These are phyloP conservation scores for Coturnix japonica DNA, from an alignment of 2,113 vertebrate species.

Conservation along the genomic window DNA sequence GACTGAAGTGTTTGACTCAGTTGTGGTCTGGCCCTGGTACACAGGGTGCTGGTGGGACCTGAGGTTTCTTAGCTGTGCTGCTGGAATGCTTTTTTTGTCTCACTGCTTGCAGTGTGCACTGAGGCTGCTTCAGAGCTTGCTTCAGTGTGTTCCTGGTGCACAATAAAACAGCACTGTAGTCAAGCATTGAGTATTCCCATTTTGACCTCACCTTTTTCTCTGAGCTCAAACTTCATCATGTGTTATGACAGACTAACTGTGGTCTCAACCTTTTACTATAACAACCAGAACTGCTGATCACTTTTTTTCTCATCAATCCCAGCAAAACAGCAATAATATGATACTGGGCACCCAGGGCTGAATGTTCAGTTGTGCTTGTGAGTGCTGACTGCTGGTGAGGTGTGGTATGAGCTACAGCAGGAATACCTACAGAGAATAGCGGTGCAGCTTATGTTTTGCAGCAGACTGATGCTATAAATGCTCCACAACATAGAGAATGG, in stretches of 20 bases:
- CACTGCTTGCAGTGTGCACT: not conserved
- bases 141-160: not conserved
- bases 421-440: fast-evolving
- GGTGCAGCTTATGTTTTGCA: not conserved
- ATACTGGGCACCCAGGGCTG: not conserved
- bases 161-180: not conserved
- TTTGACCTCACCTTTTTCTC: not conserved
- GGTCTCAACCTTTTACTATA: not conserved
- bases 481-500: fast-evolving
- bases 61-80: fast-evolving
- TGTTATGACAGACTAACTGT: not conserved
- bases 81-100: not conserved
- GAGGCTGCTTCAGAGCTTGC: not conserved
- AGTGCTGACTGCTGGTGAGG: fast-evolving
- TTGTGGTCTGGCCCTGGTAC: fast-evolving
- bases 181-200: not conserved
- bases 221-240: fast-evolving
- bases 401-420: fast-evolving
- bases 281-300: not conserved
- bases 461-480: not conserved
- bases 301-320: not conserved
- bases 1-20: fast-evolving
- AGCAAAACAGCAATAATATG: not conserved
- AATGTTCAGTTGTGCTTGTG: fast-evolving
- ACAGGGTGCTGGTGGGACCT: not conserved